A percentile compares a stretch with the other conserved stretches of the same genome.
Evolutionary conservation across 2,888 invertebrate species (phyloP).

Genomic region (Lacanobia oleracea): DNA sequence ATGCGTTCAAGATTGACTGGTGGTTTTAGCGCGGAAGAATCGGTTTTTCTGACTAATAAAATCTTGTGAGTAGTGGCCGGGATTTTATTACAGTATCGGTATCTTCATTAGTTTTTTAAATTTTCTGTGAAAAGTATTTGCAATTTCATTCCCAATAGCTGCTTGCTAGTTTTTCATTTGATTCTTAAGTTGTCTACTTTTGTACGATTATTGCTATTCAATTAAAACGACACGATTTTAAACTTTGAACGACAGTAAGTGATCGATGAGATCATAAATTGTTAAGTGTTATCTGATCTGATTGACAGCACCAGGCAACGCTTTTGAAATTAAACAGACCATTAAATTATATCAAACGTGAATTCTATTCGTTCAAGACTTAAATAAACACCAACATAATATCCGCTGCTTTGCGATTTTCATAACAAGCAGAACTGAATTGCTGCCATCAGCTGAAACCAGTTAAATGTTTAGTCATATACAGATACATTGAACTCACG

Average conservation of each 20-base stretch:
- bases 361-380: slow-evolving; percentile 9
- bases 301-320: slow-evolving; percentile 28
- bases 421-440: slow-evolving; percentile 26
- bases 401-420: slow-evolving; percentile 8
- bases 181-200: background rate
- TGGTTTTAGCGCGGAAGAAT: slow-evolving; percentile 18
- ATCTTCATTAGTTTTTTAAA: background rate
- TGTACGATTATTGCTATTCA: background rate
- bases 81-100: slow-evolving; percentile 10
- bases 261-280: slow-evolving; percentile 35
- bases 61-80: background rate
- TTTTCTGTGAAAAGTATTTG: background rate
- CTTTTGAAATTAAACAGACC: slow-evolving; percentile 28
- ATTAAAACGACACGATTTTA: background rate
- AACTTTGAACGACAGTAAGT: slow-evolving; percentile 5
- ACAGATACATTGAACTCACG: slow-evolving; percentile 46
- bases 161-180: background rate
- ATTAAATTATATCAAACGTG: slow-evolving; percentile 6
- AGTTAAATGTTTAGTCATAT: slow-evolving; percentile 38
- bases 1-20: slow-evolving; percentile 46
- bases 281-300: slow-evolving; percentile 36
- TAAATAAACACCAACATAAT: slow-evolving; percentile 21
- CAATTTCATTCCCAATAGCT: background rate
- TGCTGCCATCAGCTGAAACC: slow-evolving; percentile 17
- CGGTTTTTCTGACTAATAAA: background rate